These are phyloP conservation scores for Hydrolagus affinis DNA, from an alignment of 2,113 vertebrate genomes.

Conservation along the genomic window DNA sequence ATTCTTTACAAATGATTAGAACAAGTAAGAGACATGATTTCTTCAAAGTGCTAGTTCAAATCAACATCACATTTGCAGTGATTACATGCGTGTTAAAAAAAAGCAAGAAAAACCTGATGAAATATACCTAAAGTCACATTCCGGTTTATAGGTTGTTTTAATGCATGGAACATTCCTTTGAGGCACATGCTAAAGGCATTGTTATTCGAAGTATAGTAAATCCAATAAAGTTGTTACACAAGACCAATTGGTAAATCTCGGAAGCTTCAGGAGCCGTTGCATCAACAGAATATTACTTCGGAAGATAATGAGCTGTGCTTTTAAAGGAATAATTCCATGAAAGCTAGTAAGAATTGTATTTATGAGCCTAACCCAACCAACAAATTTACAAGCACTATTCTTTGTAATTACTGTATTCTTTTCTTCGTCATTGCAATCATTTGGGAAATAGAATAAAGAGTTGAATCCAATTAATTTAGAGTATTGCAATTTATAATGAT, in stretches of 20 bases:
- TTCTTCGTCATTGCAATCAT: neutral
- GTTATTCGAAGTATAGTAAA: slow-evolving; percentile 3
- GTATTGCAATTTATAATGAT: neutral
- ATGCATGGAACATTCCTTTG: slow-evolving; percentile 23
- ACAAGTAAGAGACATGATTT: slow-evolving; percentile 14
- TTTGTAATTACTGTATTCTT: neutral
- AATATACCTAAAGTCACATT: slow-evolving; percentile 6
- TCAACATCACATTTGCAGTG: slow-evolving; percentile 6
- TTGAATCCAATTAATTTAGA: neutral
- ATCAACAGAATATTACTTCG: neutral
- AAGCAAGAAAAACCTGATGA: slow-evolving; percentile 22
- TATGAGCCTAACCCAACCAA: neutral
- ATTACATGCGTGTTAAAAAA: slow-evolving; percentile 10
- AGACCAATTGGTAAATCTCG: neutral
- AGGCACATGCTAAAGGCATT: slow-evolving; percentile 29
- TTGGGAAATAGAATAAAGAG: neutral
- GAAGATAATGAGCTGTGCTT: slow-evolving; percentile 14
- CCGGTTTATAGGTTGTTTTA: neutral
- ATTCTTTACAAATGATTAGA: slow-evolving; percentile 21
- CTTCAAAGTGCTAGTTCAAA: slow-evolving; percentile 31
- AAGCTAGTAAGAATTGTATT: neutral
- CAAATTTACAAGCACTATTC: neutral
- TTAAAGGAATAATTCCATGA: slow-evolving; percentile 19
- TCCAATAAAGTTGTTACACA: neutral
- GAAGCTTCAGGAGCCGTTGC: neutral